Base-by-base conservation (phyloP, 2,888 invertebrate species). In the Drosophila suboccidentalis region DNA sequence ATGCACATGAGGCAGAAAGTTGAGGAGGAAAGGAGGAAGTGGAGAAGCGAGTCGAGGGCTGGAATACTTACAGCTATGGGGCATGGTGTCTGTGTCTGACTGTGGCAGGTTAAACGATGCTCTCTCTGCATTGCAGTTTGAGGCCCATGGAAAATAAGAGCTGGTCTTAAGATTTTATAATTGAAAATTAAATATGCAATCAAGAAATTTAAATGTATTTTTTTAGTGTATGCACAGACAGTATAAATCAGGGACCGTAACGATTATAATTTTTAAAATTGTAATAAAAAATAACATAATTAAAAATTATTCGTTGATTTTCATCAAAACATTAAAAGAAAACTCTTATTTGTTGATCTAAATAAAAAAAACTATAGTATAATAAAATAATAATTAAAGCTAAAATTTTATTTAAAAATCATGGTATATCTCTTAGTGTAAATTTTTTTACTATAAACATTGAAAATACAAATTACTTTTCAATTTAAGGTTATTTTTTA, bases 51-150 rank as follows among this genome's bases (percentile, higher is more conserved):
- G 43, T n/a, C 3, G 41, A 15, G 41, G 19, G 41, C 13, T 19
- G 36, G 3, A 34, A 17, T 4, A 49, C 8, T 6, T 29, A 8
- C 29, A 44, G 38, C 34, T 26, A n/a, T 11, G 51, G 50, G 36
- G 51, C 22, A 36, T 13, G 15, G 54, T 34, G 55, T 10, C 13
- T 38, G 54, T 34, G 55, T 10, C 13, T 38, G 60, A 10, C 22
- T 55, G 54, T 65, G 79, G 75, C 79, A 59, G 63, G 57, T 68
- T 49, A 60, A 70, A 47, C 54, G 44, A 46, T 60, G 47, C 60
- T 55, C 43, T 26, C 60, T 55, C 43, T 26, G 29, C 19, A 34
- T 15, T 47, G 59, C 49, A 54, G 60, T 53, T 77, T 75, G 57
- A 54, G 62, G 47, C 29, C 51, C 44, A 39, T 47, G 43, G 26